These are phyloP conservation scores for Neuroscelio doddi DNA, from an alignment of 2,888 invertebrate species.

Conservation along the genomic window DNA sequence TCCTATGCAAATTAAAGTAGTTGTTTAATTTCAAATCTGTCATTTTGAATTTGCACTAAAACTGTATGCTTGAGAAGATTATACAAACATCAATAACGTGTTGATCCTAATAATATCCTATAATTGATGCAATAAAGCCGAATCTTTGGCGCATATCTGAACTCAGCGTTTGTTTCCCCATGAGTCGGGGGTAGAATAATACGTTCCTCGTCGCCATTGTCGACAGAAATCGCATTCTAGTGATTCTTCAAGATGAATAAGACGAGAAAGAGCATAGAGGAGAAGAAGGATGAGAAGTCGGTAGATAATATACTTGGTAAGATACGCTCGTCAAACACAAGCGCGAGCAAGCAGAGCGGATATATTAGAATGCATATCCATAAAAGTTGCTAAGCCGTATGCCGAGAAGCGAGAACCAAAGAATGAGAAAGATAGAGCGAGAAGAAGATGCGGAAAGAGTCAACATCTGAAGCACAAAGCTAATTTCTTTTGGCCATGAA, in stretches of 20 bases:
- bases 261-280: conserved; percentile 28
- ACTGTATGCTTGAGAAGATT: too few species aligned
- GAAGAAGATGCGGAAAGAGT: conserved; percentile 47
- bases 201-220: conserved; percentile 51
- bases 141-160: conserved; percentile 39
- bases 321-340: conserved; percentile 72
- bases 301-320: conserved; percentile 50
- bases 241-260: conserved; percentile 59
- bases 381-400: conserved; percentile 67
- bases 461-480: conserved; percentile 48
- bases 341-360: conserved; percentile 69
- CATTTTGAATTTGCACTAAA: too few species aligned
- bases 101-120: conserved; percentile 16
- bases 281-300: conserved; percentile 52
- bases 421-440: conserved; percentile 14
- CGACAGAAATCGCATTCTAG: conserved; percentile 65
- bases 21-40: too few species aligned
- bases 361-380: conserved; percentile 72
- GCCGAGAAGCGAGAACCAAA: conserved; percentile 27
- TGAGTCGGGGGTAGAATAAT: conserved; percentile 55
- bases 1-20: too few species aligned
- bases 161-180: conserved; percentile 41
- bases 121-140: conserved; percentile 40
- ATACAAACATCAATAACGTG: conserved; percentile 8
- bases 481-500: conserved; percentile 61